Evolutionary conservation across 37 sponge, comb jelly and placozoan species (phyloP).

Genomic region (Hormiphora californensis): DNA sequence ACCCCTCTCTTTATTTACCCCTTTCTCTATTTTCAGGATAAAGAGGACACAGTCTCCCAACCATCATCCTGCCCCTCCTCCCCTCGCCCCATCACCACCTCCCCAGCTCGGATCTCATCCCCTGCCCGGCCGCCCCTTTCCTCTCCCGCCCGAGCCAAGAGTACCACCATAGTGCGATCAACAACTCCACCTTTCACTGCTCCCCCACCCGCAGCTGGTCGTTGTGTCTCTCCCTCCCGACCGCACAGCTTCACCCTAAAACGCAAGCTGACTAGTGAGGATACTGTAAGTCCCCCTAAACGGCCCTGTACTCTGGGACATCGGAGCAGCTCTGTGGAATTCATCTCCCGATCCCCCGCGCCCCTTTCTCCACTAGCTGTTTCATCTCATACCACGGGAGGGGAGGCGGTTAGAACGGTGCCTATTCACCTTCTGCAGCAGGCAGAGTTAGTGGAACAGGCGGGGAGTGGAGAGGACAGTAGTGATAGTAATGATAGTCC

Average conservation of each 20-base stretch:
- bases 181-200: too few relatives aligned
- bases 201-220: too few relatives aligned
- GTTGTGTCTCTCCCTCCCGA: too few relatives aligned
- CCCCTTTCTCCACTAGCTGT: constrained; percentile 49
- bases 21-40: background rate
- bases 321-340: constrained; percentile 4
- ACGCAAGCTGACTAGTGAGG: background rate
- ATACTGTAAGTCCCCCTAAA: constrained; percentile 37
- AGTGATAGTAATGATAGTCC: background rate
- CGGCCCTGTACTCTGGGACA: constrained; percentile 35
- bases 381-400: background rate
- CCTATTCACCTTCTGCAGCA: background rate
- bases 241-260: too few relatives aligned
- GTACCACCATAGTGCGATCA: too few relatives aligned
- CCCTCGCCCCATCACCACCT: constrained; percentile 13
- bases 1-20: background rate
- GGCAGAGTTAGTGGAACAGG: background rate
- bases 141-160: too few relatives aligned
- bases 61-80: constrained; percentile 10
- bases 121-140: too few relatives aligned
- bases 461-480: background rate
- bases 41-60: background rate
- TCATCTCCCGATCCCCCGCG: background rate
- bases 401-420: background rate
- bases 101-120: too few relatives aligned